A percentile compares a stretch with the other conserved stretches of the same genome.
phyloP scores from a whole-genome alignment of 1,140 invertebrate species.

The Lepidotrigona ventralis region DNA sequence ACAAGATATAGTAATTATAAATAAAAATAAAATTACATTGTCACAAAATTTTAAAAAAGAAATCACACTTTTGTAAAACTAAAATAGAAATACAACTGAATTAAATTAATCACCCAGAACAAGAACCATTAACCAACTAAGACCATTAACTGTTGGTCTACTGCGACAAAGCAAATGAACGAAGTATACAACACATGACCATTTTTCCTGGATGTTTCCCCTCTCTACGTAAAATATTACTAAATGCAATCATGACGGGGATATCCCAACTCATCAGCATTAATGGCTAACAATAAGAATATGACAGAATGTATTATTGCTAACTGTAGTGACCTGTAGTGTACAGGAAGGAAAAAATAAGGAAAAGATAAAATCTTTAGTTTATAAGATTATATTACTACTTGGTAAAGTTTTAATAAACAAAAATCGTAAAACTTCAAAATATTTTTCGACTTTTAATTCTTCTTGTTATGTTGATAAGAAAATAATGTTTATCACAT shows the following conservation, averaged over 20 bases:
- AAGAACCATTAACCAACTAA: not conserved
- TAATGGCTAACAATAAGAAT: not conserved
- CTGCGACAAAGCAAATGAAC: not conserved
- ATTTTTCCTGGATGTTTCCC: conserved; percentile 2
- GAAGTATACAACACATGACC: not conserved
- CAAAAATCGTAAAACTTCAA: not conserved
- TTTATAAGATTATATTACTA: not conserved
- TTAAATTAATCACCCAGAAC: not conserved
- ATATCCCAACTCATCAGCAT: not conserved
- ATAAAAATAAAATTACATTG: not conserved
- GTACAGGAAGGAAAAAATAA: no score
- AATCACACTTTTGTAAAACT: not conserved
- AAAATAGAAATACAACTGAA: conserved; percentile 1
- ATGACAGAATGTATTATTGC: not conserved
- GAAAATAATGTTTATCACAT: not conserved
- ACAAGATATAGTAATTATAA: not conserved
- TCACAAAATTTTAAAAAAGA: not conserved
- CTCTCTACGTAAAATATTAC: not conserved
- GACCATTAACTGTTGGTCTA: not conserved
- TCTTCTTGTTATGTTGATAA: not conserved
- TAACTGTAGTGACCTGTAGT: no score
- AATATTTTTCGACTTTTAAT: not conserved
- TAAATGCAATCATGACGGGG: conserved; percentile 1
- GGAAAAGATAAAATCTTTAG: not conserved
- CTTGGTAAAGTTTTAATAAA: not conserved